These are phyloP conservation scores for Arctia plantaginis DNA, from an alignment of 2,888 invertebrate species.

Conservation along the genomic window DNA sequence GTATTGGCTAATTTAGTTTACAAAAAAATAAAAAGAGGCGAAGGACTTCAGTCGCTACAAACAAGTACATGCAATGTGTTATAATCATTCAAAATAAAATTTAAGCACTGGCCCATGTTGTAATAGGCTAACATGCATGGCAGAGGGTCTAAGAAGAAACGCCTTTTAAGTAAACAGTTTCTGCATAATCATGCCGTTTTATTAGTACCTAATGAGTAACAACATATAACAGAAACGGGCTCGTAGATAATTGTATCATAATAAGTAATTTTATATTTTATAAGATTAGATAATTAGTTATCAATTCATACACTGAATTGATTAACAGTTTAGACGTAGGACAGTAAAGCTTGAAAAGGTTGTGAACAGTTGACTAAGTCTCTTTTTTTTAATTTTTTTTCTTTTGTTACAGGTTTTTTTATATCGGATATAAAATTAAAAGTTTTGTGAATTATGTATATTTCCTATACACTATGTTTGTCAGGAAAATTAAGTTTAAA, in stretches of 20 bases:
- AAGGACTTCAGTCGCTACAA: constrained; percentile 61
- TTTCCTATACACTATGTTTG: neutral
- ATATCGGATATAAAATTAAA: neutral
- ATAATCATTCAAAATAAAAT: constrained; percentile 70
- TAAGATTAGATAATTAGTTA: constrained; percentile 33
- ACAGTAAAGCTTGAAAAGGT: neutral
- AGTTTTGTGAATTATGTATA: neutral
- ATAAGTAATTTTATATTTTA: constrained; percentile 16
- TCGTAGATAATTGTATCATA: constrained; percentile 14
- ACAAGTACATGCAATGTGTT: constrained; percentile 77
- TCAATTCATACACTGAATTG: constrained; percentile 2
- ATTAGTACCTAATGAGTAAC: constrained; percentile 22
- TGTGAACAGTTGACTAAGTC: neutral
- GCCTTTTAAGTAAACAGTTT: neutral
- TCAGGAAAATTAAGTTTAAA: neutral
- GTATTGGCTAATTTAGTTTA: neutral
- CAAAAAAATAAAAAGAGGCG: constrained; percentile 53
- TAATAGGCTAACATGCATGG: constrained; percentile 52
- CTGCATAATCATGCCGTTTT: constrained; percentile 31
- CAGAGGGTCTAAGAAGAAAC: constrained; percentile 21
- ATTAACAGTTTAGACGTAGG: constrained; percentile 19
- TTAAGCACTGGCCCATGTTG: constrained; percentile 53
- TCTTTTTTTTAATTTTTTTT: too few relatives aligned
- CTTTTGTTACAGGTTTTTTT: neutral
- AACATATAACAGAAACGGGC: constrained; percentile 17